Evolutionary conservation across 2,888 invertebrate species (phyloP), one percentile per base, ranked within the genome.

Genomic region (Ophion ventricosus): DNA sequence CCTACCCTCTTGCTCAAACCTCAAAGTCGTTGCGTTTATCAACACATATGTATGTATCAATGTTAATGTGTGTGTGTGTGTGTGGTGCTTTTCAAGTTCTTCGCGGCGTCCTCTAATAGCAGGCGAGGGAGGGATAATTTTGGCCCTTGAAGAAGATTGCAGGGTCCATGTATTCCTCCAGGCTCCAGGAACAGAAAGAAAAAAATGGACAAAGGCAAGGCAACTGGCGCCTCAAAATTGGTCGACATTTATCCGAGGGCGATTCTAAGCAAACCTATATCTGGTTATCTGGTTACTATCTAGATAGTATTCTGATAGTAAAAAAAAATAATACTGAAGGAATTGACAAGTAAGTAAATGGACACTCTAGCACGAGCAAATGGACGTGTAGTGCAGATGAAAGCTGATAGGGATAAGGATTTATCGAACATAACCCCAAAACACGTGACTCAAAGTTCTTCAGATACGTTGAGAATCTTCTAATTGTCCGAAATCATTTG

Each of bases 211-310:
- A 25, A 64, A 40, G 64, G 78, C 81, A 75, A 57, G 84, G 78
- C 84, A 74, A 69, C 81, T 81, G 84, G 84, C 84, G 84, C 84
- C 84, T 81, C 72, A 35, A 43, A 84, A 84, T 78, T 69, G 78
- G 73, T 56, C 78, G 74, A 72, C 49, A 67, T 74, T 63, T 69
- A 74, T 63, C 69, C 69, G 29, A 43, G 59, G 75, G 77, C 72
- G 49, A 73, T 66, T 54, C 49, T n/a, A 61, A 63, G 70, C 61
- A 35, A 56, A 69, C 26, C 35, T 72, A 57, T 26, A 56, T 43
- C 61, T 78, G 43, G 20, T n/a, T 56, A n/a, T n/a, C n/a, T n/a
- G n/a, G n/a, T n/a, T n/a, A n/a, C n/a, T n/a, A n/a, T n/a, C n/a
- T n/a, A n/a, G n/a, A n/a, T n/a, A n/a, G n/a, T n/a, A n/a, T n/a